Evolutionary conservation across 2,888 invertebrate genomes (phyloP).

Genomic region (Chymomyza fuscimana): DNA sequence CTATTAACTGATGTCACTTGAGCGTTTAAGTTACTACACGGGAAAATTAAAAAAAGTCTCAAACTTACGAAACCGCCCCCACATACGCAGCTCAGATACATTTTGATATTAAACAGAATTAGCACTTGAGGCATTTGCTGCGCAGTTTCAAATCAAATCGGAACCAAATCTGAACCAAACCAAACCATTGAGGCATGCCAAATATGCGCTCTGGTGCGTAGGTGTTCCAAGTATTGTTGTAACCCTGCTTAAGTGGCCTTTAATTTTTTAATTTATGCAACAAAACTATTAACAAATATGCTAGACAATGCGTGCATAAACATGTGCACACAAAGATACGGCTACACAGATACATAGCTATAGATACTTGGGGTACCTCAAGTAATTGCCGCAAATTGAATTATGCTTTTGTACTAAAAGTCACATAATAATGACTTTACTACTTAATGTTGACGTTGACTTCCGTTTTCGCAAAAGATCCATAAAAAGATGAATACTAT

Average conservation of each 20-base stretch:
- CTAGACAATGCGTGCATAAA: too few species aligned
- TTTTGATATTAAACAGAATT: background rate
- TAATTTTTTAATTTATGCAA: background rate
- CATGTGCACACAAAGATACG: too few species aligned
- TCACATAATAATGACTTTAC: slow-evolving; percentile 39
- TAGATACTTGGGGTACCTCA: too few species aligned
- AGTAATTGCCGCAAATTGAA: background rate
- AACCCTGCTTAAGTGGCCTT: background rate
- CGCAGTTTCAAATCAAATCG: background rate
- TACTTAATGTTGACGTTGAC: slow-evolving; percentile 54
- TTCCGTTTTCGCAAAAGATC: slow-evolving; percentile 48
- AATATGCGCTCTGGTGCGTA: background rate
- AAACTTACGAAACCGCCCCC: too few species aligned
- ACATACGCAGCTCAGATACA: background rate
- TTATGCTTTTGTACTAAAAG: background rate
- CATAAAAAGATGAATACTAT: background rate
- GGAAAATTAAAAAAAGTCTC: too few species aligned
- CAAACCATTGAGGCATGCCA: background rate
- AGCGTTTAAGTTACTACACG: too few species aligned
- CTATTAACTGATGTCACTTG: too few species aligned
- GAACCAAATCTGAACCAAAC: background rate
- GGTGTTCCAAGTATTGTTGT: background rate
- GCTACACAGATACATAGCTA: too few species aligned
- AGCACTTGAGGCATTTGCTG: background rate
- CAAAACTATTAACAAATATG: background rate